Evolutionary conservation across 2,797 vertebrate genomes (phyloP), one percentile per base, ranked within the genome.

Genomic region (Falco naumanni): DNA sequence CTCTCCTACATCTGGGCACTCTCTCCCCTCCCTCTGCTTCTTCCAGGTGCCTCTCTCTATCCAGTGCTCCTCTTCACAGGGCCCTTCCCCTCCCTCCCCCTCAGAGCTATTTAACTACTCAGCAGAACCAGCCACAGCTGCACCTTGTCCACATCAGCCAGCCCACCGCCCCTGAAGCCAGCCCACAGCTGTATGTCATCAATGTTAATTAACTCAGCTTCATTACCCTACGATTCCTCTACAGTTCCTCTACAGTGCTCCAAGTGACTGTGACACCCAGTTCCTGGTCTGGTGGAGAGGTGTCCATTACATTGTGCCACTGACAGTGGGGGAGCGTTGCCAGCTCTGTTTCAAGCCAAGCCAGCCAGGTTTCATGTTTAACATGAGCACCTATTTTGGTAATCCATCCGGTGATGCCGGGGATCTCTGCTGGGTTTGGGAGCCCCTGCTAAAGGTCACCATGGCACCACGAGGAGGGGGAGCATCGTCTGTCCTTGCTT

Each of bases 381-480:
- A 61, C 22, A 4, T 1, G 10, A 43, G 13, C 18, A 26, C 18
- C 29, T 74, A 15, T 85, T 77, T 80, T 5, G 4, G 22, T 56
- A 66, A 9, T 74, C 13, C 11, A 8, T 50, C 25, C 1, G 2
- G 16, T 75, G 69, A 26, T 21, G 17, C 61, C 56, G 8, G 65
- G 28, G 54, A n/a, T 71, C 26, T n/a, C 43, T 6, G 3, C 0
- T 28, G 39, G 28, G 47, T 90, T 88, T 81, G 2, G 1, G 39
- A 84, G 34, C 45, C 78, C 74, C 12, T 2, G 0, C 2, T 43
- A 47, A 68, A 90, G 83, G 48, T 78, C 47, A 75, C 41, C 45
- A 41, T 1, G 4, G 13, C 57, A 22, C 47, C 34, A 90, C 0
- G 0, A 57, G 31, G 34, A 56, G 25, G 4, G 39, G 25, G 21